Conservation (phyloP, 92 coral and sea anemone species). For the Porites divaricata region DNA sequence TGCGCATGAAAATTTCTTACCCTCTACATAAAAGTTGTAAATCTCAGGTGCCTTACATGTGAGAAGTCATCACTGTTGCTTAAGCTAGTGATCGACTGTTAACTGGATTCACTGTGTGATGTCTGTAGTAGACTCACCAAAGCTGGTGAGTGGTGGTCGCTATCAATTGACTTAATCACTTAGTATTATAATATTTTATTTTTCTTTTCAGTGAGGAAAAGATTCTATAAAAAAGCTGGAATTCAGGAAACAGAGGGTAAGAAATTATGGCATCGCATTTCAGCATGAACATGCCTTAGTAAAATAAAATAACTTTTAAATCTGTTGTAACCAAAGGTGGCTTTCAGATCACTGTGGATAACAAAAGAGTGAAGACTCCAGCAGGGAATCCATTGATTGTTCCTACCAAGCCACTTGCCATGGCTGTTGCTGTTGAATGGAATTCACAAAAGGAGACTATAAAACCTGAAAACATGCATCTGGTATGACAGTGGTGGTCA, state of each 20-base stretch:
- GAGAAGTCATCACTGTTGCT: too few relatives aligned
- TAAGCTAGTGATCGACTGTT: too few relatives aligned
- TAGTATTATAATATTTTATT: background rate
- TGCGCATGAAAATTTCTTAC: too few relatives aligned
- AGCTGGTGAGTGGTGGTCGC: too few relatives aligned
- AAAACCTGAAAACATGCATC: conserved; percentile 89
- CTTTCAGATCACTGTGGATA: conserved; percentile 85
- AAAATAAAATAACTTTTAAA: background rate
- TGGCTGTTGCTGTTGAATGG: conserved; percentile 97
- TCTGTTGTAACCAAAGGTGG: conserved; percentile 59
- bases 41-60: too few relatives aligned
- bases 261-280: background rate
- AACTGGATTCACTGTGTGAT: too few relatives aligned
- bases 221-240: conserved; percentile 88
- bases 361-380: conserved; percentile 90
- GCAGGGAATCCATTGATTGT: conserved; percentile 73
- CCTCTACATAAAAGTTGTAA: too few relatives aligned
- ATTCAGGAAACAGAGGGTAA: conserved; percentile 77
- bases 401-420: conserved; percentile 85
- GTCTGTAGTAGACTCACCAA: too few relatives aligned
- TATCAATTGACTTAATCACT: background rate
- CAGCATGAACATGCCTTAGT: background rate
- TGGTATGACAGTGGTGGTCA: conserved; percentile 52
- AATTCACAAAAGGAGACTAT: conserved; percentile 86
- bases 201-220: conserved; percentile 69